Percentiles rank a stretch among this genome's conserved stretches.
Conservation (phyloP, 2,888 invertebrate species). For the Lydus trimaculatus region DNA sequence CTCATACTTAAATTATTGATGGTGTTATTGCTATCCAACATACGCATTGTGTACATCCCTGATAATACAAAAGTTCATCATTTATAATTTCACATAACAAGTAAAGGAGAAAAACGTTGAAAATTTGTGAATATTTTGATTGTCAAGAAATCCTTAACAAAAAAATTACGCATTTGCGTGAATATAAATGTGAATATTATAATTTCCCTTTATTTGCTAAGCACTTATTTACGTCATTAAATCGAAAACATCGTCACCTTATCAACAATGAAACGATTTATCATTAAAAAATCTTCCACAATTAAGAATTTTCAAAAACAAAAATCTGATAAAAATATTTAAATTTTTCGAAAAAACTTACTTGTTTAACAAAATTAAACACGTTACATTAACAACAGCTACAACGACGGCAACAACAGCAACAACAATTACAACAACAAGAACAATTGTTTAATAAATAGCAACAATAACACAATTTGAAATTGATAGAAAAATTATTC, state of each 20-base stretch:
- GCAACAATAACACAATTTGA: not conserved
- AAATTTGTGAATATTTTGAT: not conserved
- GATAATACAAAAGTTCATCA: conserved; percentile 27
- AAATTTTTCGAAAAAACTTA: conserved; percentile 16
- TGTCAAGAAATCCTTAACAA: not conserved
- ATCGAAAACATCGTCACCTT: not conserved
- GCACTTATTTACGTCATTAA: conserved; percentile 2
- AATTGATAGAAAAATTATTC: conserved; percentile 22
- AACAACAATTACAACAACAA: conserved; percentile 26
- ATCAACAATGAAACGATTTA: not conserved
- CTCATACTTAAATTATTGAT: conserved; percentile 56
- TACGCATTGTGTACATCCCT: conserved; percentile 90
- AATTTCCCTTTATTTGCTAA: not conserved
- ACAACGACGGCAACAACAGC: conserved; percentile 39
- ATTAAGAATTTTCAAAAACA: not conserved
- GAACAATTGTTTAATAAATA: conserved; percentile 5
- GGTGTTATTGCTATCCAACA: conserved; percentile 71
- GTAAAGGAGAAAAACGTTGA: not conserved
- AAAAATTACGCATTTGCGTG: not conserved
- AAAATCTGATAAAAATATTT: too few species aligned
- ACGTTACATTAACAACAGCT: conserved; percentile 36
- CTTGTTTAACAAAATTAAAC: conserved; percentile 12
- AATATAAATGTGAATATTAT: not conserved
- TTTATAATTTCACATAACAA: not conserved
- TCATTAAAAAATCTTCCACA: not conserved